Base-by-base conservation (phyloP, 2,888 invertebrate species). In the Muscina levida region DNA sequence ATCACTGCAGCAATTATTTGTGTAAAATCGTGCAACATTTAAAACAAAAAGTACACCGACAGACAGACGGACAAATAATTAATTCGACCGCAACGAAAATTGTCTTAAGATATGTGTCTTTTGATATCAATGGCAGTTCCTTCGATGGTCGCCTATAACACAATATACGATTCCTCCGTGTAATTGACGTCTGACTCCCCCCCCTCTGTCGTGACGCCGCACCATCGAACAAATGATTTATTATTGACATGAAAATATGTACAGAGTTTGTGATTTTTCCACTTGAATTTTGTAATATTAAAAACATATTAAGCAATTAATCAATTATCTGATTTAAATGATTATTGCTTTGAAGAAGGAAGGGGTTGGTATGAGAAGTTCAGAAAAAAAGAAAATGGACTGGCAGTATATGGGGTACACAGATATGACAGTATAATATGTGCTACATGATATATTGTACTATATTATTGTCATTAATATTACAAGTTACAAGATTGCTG, bases 291-390 rank as follows among this genome's bases (percentile, higher is more conserved):
- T 56, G n/a, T 15, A 42, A 65, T 48, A 22, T 37, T 39, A 59
- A 66, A 42, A 62, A 72, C 46, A 62, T 22, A 24, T 68, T 48
- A 37, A 53, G 37, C 56, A 72, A 76, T 76, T 72, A 79, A 72
- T 75, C 62, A 72, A 72, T 72, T 74, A 65, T 70, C 46, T 73
- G 56, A 37, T 39, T 22, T 37, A 4, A 13, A 13, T 53, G 22
- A 13, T 53, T 24, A 53, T 53, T 8, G 31, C 8, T 31, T 31
- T 31, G 3, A 31, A 31, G 8, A 31, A 31, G 31, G 8, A 31
- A 31, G 31, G 8, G 31, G 31, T 3, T 5, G 31, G 31, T 31
- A 8, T 31, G 31, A 31, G 4, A 31, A 31, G 3, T 31, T 31
- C 8, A 31, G 8, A 31, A 31, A 3, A 31, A 31, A 31, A 8